Conservation (phyloP, 1,140 invertebrate species). For the Drosophila subpulchrella region DNA sequence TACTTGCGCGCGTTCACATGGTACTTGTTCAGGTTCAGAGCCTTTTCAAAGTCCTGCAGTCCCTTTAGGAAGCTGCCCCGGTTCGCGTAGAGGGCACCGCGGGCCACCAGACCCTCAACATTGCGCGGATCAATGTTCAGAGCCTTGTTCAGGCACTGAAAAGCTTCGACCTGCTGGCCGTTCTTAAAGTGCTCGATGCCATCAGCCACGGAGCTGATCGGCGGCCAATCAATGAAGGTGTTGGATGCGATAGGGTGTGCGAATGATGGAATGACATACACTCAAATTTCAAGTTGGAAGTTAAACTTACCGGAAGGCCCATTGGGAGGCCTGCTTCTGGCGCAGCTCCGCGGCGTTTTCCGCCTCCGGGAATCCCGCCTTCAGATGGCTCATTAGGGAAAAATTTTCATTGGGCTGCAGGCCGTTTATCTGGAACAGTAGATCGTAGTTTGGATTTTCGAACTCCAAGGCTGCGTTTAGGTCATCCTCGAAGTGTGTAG, state of each 20-base stretch:
- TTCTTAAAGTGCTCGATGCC: constrained; percentile 97
- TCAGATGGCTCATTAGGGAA: constrained; percentile 90
- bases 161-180: constrained; percentile 95
- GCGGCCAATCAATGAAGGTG: constrained; percentile 20
- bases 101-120: constrained; percentile 96
- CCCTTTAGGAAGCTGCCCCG: constrained; percentile 96
- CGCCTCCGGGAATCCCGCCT: constrained; percentile 89
- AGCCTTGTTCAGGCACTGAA: constrained; percentile 97
- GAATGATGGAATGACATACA: constrained; percentile 46
- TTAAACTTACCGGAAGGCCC: constrained; percentile 89
- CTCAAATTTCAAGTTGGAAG: neutral
- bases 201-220: constrained; percentile 92
- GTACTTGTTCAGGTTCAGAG: constrained; percentile 93
- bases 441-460: constrained; percentile 93
- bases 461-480: constrained; percentile 94
- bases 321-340: constrained; percentile 95
- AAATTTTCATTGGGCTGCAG: constrained; percentile 84
- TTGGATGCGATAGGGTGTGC: constrained; percentile 19
- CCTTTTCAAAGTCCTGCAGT: constrained; percentile 97
- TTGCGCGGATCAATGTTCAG: constrained; percentile 96
- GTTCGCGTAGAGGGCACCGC: constrained; percentile 97
- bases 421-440: constrained; percentile 69
- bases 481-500: constrained; percentile 89
- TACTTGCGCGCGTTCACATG: constrained; percentile 98
- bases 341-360: constrained; percentile 94